Conservation (phyloP, 2,888 invertebrate species). For the Yponomeuta cagnagella region DNA sequence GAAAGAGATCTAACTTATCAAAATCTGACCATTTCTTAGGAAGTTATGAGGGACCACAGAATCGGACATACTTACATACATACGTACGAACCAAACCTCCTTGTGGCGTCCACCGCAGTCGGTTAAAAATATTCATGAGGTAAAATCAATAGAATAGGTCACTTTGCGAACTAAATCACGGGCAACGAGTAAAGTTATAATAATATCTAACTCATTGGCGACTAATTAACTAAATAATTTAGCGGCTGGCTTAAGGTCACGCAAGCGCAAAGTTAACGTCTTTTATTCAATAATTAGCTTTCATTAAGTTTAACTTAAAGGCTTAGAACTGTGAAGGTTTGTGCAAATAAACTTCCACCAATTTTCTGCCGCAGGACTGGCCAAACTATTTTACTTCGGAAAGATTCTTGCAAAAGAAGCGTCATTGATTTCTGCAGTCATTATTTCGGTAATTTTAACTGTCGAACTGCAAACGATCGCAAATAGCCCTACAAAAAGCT, state of each 20-base stretch:
- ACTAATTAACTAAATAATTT: background rate
- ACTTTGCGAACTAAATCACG: too few species aligned
- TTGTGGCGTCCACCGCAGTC: too few species aligned
- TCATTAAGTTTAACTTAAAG: background rate
- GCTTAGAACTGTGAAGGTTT: background rate
- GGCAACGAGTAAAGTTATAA: background rate
- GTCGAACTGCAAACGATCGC: background rate
- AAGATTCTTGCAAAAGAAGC: background rate
- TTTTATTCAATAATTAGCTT: background rate
- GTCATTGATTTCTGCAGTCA: background rate
- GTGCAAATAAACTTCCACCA: background rate
- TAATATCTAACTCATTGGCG: background rate
- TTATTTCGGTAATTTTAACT: background rate
- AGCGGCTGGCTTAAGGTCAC: background rate
- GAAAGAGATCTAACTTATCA: too few species aligned
- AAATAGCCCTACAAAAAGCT: conserved; percentile 1
- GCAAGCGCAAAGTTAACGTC: background rate
- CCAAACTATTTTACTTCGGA: background rate
- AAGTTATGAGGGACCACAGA: too few species aligned
- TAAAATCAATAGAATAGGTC: too few species aligned
- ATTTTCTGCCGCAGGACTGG: background rate
- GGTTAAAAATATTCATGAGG: too few species aligned
- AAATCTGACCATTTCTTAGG: too few species aligned
- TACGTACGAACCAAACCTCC: too few species aligned
- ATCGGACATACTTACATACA: too few species aligned